These are phyloP conservation scores for Camponotus floridanus DNA, from an alignment of 1,140 invertebrate genomes.

Conservation along the genomic window DNA sequence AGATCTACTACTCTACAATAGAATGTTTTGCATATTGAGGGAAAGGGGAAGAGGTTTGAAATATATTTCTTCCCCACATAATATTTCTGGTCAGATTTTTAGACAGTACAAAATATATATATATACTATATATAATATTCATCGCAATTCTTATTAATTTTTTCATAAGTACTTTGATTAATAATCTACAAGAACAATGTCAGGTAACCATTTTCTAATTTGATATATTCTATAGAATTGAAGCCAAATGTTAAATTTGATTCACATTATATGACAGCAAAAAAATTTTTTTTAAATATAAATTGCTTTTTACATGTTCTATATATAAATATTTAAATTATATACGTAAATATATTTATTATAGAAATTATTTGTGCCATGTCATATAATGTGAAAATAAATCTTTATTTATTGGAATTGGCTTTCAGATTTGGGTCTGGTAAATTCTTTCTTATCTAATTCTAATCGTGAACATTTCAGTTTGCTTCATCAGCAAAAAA, in stretches of 20 bases:
- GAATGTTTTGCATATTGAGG: not conserved
- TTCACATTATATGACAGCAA: too few species aligned
- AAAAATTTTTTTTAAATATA: too few species aligned
- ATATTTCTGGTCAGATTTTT: conserved; percentile 34
- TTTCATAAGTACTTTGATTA: conserved; percentile 48
- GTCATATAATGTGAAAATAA: too few species aligned
- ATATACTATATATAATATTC: conserved; percentile 44
- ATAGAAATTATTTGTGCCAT: too few species aligned
- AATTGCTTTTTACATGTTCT: too few species aligned
- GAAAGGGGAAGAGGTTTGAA: not conserved
- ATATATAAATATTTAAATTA: too few species aligned
- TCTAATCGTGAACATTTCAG: too few species aligned
- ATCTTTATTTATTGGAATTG: not conserved
- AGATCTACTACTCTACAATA: conserved; percentile 28
- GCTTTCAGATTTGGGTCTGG: too few species aligned
- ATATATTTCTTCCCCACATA: conserved; percentile 29
- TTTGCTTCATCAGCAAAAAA: too few species aligned
- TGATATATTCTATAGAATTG: conserved; percentile 31
- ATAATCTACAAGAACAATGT: conserved; percentile 40
- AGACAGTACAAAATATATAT: conserved; percentile 36
- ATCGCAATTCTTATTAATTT: conserved; percentile 32
- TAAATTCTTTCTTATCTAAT: too few species aligned
- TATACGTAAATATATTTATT: too few species aligned
- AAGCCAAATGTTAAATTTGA: conserved; percentile 3
- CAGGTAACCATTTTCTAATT: conserved; percentile 48